Evolutionary conservation across 2,797 vertebrate species (phyloP).

Genomic region (Mormyrus hasselquistii): DNA sequence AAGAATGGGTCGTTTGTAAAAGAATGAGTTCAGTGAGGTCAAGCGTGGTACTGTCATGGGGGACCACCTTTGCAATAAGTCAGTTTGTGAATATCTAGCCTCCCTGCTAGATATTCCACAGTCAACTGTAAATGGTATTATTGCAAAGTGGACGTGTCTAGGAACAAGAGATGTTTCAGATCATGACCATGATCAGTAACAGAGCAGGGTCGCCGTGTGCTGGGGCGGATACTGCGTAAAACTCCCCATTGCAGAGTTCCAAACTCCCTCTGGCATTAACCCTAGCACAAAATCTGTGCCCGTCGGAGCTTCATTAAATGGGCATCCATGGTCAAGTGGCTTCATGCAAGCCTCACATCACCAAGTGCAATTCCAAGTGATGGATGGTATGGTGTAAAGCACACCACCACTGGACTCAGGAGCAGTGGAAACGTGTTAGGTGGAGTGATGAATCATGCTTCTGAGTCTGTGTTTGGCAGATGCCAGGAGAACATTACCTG

Average conservation of each 20-base stretch:
- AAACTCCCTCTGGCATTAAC: not conserved
- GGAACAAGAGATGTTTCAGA: not conserved
- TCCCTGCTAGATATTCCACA: too few species aligned
- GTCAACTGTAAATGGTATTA: too few species aligned
- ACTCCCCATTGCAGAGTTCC: not conserved
- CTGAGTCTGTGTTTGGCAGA: not conserved
- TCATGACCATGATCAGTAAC: not conserved
- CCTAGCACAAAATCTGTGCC: not conserved
- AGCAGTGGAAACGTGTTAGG: not conserved
- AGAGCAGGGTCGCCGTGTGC: not conserved
- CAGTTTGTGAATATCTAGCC: too few species aligned
- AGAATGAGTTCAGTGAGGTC: too few species aligned
- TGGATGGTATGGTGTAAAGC: not conserved
- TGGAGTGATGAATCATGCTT: not conserved
- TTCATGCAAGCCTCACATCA: not conserved
- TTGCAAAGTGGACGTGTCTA: too few species aligned
- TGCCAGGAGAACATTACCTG: not conserved
- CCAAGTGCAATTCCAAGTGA: not conserved
- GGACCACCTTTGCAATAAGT: too few species aligned
- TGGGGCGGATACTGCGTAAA: not conserved
- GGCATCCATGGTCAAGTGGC: not conserved
- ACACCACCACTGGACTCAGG: not conserved
- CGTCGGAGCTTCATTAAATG: not conserved
- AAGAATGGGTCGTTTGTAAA: too few species aligned
- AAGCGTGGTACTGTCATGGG: too few species aligned